These are phyloP conservation scores for Percopsis omiscomaycus DNA, from an alignment of 2,797 vertebrate genomes.

Conservation along the genomic window DNA sequence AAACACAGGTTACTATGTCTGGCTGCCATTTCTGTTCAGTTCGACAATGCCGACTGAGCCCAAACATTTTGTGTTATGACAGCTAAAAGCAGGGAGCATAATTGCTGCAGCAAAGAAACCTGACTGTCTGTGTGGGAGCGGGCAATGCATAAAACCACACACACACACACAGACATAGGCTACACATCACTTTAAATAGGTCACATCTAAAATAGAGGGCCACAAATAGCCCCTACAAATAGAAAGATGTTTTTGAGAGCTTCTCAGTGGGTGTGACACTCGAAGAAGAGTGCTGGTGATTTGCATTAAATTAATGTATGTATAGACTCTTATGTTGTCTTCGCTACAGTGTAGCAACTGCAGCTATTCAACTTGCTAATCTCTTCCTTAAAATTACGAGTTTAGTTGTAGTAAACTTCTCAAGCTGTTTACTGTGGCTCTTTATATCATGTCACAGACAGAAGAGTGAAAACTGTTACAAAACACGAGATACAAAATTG, in stretches of 20 bases:
- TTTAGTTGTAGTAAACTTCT: too few relatives aligned
- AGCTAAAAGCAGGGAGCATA: conserved; percentile 67
- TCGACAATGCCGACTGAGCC: conserved; percentile 44
- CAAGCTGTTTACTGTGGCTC: too few relatives aligned
- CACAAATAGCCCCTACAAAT: conserved; percentile 55
- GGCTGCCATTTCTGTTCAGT: conserved; percentile 60
- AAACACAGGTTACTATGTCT: conserved; percentile 68
- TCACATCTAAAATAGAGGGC: conserved; percentile 72
- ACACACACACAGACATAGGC: conserved; percentile 9
- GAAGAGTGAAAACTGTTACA: too few relatives aligned
- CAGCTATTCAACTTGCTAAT: too few relatives aligned
- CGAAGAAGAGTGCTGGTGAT: conserved; percentile 28
- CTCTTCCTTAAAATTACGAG: too few relatives aligned
- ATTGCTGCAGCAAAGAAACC: conserved; percentile 67
- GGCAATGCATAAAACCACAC: conserved; percentile 60
- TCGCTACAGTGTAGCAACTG: too few relatives aligned
- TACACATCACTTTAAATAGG: conserved; percentile 66
- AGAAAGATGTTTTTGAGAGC: conserved; percentile 48
- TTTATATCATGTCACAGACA: too few relatives aligned
- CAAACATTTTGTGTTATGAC: conserved; percentile 65
- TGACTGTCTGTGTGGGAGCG: conserved; percentile 64
- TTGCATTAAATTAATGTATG: conserved; percentile 6
- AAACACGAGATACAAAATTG: too few relatives aligned
- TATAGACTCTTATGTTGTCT: background rate
- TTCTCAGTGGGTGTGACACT: conserved; percentile 27